Base-by-base conservation (phyloP, 2,888 invertebrate genomes). In the Eristalinus sepulchralis region DNA sequence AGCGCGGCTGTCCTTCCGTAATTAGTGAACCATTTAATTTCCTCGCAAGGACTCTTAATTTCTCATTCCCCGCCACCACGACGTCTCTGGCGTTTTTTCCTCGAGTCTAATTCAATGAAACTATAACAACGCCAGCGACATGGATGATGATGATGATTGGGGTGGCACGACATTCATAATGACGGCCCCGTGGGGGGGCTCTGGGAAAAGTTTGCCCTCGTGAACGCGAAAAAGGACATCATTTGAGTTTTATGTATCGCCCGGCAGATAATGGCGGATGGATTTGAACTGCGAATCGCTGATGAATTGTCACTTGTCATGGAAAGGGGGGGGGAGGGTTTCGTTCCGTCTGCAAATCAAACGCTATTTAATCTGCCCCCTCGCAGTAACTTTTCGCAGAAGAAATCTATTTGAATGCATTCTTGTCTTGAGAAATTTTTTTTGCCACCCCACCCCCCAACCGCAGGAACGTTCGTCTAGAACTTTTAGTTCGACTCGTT, bases 21-120 rank as follows among this genome's bases (percentile, higher is more conserved):
- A 86, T 86, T 86, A 86, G 86, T 86, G 82, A 79, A 83, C 55
- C 78, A 72, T 86, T 83, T 82, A 82, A 82, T 86, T 78, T 86
- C 72, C 73, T 67, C 55, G 60, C 72, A 82, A 81, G 81, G 75
- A 68, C 75, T 70, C 68, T 81, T 68, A n/a, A 70, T 10, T 27
- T 47, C 47, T 47, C 47, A 0, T 27, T 27, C 27, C 5, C 5
- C n/a, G n/a, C 17, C 22, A 13, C 24, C 57, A 20, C 20, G 22
- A 9, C 24, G 20, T 57, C 55, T 1, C 5, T 59, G 1, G 5
- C 22, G 22, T 73, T 78, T 67, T 31, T 71, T 66, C 11, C 31
- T 66, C 11, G 47, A 24, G 31, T 47, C 77, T 64, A 24, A 55
- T 71, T 66, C 36, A 64, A 36, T 22, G 60, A 47, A 77, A 67